Conservation (phyloP, 2,888 invertebrate genomes). For the Vesta saturnalis region DNA sequence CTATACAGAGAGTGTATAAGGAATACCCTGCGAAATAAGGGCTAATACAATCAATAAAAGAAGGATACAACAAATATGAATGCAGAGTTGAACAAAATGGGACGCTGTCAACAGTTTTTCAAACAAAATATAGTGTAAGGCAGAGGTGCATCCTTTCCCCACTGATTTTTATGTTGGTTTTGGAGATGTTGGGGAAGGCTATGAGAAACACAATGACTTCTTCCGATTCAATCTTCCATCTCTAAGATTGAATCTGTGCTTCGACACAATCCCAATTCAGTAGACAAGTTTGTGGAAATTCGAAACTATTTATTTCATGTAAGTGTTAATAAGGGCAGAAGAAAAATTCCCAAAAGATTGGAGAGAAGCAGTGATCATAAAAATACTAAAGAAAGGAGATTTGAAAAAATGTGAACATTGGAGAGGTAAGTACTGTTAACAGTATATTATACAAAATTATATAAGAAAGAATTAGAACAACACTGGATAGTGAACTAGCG, state of each 20-base stretch:
- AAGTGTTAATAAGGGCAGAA: no score
- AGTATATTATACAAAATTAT: neutral
- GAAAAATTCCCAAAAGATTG: neutral
- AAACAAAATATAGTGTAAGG: conserved; percentile 12
- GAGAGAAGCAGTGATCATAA: neutral
- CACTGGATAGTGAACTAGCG: no score
- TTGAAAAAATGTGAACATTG: neutral
- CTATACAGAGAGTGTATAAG: neutral
- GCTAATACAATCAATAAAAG: conserved; percentile 11
- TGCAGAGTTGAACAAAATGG: conserved; percentile 11
- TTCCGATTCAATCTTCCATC: no score
- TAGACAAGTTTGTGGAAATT: no score
- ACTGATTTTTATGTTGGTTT: neutral
- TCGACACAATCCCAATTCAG: no score
- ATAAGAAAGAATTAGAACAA: neutral
- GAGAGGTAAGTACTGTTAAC: neutral
- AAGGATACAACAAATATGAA: conserved; percentile 12
- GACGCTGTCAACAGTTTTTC: neutral
- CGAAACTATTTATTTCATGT: no score
- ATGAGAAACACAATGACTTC: no score
- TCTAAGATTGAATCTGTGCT: no score
- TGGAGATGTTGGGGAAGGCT: neutral
- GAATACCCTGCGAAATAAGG: conserved; percentile 1
- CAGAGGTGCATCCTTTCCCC: conserved; percentile 7
- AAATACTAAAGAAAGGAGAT: neutral